Evolutionary conservation across 2,797 vertebrate species (phyloP).

Genomic region (Etheostoma perlongum): DNA sequence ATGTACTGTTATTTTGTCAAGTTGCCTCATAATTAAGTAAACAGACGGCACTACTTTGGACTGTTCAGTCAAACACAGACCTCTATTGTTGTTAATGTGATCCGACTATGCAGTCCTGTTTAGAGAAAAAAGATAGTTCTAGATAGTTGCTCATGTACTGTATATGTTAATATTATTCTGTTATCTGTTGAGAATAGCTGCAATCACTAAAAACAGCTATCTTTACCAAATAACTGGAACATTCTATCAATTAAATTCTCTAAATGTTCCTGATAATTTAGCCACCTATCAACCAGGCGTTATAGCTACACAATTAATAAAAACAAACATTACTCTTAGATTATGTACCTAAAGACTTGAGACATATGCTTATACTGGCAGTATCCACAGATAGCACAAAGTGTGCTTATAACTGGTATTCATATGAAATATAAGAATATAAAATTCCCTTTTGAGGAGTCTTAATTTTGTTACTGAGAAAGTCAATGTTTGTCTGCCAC

Average conservation of each 20-base stretch:
- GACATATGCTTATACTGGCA: background rate
- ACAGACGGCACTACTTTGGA: slow-evolving; percentile 56
- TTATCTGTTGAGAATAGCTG: slow-evolving; percentile 30
- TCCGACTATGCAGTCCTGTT: slow-evolving; percentile 41
- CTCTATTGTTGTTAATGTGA: slow-evolving; percentile 53
- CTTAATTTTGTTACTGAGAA: background rate
- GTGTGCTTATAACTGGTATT: background rate
- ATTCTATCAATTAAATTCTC: background rate
- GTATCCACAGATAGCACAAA: background rate
- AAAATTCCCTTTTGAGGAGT: background rate
- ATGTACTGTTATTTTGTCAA: slow-evolving; percentile 61
- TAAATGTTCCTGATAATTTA: background rate
- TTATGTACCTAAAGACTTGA: background rate
- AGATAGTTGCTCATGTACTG: slow-evolving; percentile 28
- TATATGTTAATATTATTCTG: slow-evolving; percentile 40
- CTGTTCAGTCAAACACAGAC: slow-evolving; percentile 51
- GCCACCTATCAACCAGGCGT: background rate
- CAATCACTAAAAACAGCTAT: background rate
- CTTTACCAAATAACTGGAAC: background rate
- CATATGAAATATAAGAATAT: background rate
- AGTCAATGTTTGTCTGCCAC: background rate
- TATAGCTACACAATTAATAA: background rate
- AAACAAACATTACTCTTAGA: background rate
- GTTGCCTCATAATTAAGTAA: slow-evolving; percentile 66
- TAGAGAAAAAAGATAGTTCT: slow-evolving; percentile 20